These are phyloP conservation scores for Drosophila insularis DNA, from an alignment of 1,140 invertebrate species.

Conservation along the genomic window DNA sequence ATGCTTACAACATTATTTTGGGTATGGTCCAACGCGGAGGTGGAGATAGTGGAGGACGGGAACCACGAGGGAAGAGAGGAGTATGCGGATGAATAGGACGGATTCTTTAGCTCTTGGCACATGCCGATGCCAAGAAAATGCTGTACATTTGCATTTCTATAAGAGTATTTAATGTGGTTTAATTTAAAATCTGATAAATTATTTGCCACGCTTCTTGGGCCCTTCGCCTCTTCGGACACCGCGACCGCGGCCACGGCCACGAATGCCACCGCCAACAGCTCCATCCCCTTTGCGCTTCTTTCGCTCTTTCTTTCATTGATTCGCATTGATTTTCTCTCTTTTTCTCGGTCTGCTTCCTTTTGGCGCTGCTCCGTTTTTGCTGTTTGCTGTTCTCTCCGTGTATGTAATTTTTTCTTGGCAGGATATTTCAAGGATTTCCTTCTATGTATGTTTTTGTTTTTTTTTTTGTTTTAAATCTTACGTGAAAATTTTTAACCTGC, in stretches of 20 bases:
- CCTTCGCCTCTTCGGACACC: no score
- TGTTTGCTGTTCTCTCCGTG: slow-evolving; percentile 1
- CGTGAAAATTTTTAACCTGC: slow-evolving; percentile 57
- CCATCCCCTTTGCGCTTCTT: neutral
- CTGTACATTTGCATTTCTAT: neutral
- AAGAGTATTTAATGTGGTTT: slow-evolving; percentile 36
- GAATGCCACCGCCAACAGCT: no score
- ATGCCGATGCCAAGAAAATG: slow-evolving; percentile 29
- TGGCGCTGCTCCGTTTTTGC: slow-evolving; percentile 17
- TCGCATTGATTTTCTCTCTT: slow-evolving; percentile 70
- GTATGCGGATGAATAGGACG: slow-evolving; percentile 1
- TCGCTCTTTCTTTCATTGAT: slow-evolving; percentile 43
- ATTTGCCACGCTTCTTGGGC: slow-evolving; percentile 65
- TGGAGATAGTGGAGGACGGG: neutral
- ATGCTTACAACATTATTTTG: slow-evolving; percentile 67
- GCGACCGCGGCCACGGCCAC: no score
- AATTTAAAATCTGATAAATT: slow-evolving; percentile 62
- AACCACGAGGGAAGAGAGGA: neutral
- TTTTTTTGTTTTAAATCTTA: slow-evolving; percentile 53
- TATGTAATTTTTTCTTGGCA: slow-evolving; percentile 21
- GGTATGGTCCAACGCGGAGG: neutral
- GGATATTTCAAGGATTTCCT: slow-evolving; percentile 63
- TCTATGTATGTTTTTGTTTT: neutral
- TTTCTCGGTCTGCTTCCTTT: slow-evolving; percentile 29
- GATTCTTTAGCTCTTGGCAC: slow-evolving; percentile 25